These are phyloP conservation scores for Agrochola circellaris DNA, from an alignment of 2,888 invertebrate species.

Conservation along the genomic window DNA sequence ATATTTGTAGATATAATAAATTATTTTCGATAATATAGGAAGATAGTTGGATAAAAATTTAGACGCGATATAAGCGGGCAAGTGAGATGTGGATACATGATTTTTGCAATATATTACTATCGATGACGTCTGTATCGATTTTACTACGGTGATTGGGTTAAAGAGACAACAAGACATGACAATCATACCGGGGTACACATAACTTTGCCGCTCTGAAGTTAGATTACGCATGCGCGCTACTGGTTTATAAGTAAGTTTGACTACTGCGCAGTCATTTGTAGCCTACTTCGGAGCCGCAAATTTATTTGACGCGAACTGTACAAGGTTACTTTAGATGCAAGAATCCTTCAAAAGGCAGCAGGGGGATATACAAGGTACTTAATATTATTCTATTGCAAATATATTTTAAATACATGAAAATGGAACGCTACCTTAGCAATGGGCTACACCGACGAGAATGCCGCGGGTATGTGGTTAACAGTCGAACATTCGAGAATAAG, in stretches of 20 bases:
- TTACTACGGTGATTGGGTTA: not conserved
- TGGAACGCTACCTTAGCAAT: slow-evolving; percentile 17
- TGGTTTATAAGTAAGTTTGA: too few species aligned
- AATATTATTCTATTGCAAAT: slow-evolving; percentile 9
- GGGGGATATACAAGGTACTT: not conserved
- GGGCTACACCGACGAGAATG: not conserved
- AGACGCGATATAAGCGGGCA: slow-evolving; percentile 71
- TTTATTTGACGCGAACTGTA: too few species aligned
- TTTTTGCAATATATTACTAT: slow-evolving; percentile 13
- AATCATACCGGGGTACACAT: not conserved
- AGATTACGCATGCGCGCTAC: too few species aligned
- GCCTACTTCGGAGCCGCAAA: too few species aligned
- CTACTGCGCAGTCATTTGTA: too few species aligned
- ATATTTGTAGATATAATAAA: slow-evolving; percentile 65
- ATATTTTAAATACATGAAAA: slow-evolving; percentile 34
- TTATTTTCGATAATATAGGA: slow-evolving; percentile 66
- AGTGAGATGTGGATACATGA: slow-evolving; percentile 38
- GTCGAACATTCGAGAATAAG: not conserved
- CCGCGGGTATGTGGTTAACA: not conserved
- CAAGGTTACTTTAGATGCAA: slow-evolving; percentile 10
- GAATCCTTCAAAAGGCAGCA: slow-evolving; percentile 1
- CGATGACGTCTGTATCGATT: not conserved
- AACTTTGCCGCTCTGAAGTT: too few species aligned
- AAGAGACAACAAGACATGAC: slow-evolving; percentile 25
- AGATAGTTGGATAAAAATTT: slow-evolving; percentile 68